phyloP scores from a whole-genome alignment of 1,140 invertebrate genomes.

The Drosophila trapezifrons region DNA sequence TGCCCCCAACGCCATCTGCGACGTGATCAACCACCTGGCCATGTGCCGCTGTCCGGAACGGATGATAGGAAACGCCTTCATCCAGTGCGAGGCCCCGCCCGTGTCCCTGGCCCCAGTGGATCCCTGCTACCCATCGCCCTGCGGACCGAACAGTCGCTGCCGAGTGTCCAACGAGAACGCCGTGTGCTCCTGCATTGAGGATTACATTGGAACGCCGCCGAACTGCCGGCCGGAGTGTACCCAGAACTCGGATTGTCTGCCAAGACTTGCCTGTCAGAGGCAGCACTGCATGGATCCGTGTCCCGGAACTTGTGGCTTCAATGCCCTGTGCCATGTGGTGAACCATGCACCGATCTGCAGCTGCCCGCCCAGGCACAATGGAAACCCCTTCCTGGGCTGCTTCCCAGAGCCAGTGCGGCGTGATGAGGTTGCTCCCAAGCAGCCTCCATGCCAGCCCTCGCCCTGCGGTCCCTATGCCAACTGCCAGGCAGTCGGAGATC shows the following conservation, averaged over 20 bases:
- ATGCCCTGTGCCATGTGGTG: constrained; percentile 91
- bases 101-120: constrained; percentile 72
- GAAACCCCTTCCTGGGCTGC: constrained; percentile 93
- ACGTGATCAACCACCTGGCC: constrained; percentile 88
- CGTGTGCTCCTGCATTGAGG: constrained; percentile 87
- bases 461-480: constrained; percentile 90
- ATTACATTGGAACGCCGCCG: constrained; percentile 88
- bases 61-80: constrained; percentile 80
- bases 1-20: constrained; percentile 88
- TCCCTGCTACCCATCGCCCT: constrained; percentile 87
- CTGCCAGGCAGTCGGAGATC: constrained; percentile 87
- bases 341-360: constrained; percentile 92
- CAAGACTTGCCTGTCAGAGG: constrained; percentile 91
- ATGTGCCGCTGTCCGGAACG: constrained; percentile 87
- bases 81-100: constrained; percentile 76
- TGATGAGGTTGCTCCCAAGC: constrained; percentile 45
- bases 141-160: constrained; percentile 86
- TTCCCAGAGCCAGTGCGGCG: constrained; percentile 64
- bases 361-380: constrained; percentile 90
- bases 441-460: constrained; percentile 88
- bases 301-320: constrained; percentile 89
- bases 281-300: constrained; percentile 90
- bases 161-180: constrained; percentile 85
- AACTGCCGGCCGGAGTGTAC: constrained; percentile 93
- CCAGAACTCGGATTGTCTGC: constrained; percentile 92